Base-by-base conservation (phyloP, 2,888 invertebrate species). In the Steinernema scapterisci region DNA sequence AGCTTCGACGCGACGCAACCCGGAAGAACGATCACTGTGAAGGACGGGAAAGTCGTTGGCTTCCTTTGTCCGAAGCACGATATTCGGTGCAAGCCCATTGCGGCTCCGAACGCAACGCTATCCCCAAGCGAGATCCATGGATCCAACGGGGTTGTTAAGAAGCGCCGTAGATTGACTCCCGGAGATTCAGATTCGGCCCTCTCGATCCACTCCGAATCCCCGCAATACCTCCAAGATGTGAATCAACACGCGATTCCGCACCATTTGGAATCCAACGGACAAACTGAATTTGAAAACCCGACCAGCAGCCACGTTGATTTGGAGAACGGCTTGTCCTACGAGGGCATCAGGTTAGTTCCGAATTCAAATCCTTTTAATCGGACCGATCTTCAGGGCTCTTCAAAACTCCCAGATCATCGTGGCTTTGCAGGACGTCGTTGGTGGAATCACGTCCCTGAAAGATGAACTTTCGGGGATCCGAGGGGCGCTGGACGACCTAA, bases 21-120 rank as follows among this genome's bases (percentile, higher is more conserved):
- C 16, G 63, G 63, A 63, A 63, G 63, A 13, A 63, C 63, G 31
- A 63, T 63, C 31, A 25, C 63, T 16, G 63, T 63, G 16, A 27
- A 63, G 19, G 31, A 63, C 6, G 63, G 63, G 1, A 25, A 27
- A 5, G 63, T 63, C 13, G 31, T 63, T 1, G 63, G 63, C 16
- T 63, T 63, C 31, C 38, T 63, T 7, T 63, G 63, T n/a, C 63
- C 63, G 31, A 63, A 63, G 16, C 63, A 63, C 63, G 63, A 63
- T 27, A 11, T 63, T 5, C 63, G 31, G 2, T 63, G 63, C 19
- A 16, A 11, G 38, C 63, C 63, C 27, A 13, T 63, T 5, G 63
- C 23, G 16, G 54, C 21, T 2, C 54, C 54, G 1, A 23, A 2
- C 23, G 13, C 54, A 5, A 23, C 1, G 13, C 1, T 54, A 3